Conservation (phyloP, 2,113 vertebrate genomes). For the Sapajus apella region DNA sequence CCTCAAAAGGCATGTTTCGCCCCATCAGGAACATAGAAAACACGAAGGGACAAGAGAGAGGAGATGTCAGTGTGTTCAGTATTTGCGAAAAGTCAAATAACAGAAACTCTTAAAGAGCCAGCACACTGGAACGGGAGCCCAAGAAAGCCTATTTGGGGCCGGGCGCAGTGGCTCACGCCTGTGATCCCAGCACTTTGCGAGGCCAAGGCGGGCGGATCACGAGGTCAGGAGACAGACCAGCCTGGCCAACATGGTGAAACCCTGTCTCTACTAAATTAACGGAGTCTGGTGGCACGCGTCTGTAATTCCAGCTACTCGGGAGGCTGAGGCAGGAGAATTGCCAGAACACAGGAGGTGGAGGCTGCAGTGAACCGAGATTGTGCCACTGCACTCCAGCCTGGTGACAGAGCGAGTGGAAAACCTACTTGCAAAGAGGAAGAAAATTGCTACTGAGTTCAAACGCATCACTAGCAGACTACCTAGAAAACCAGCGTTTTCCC, state of each 20-base stretch:
- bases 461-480: background rate
- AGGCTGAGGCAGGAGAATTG: too few relatives aligned
- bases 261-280: too few relatives aligned
- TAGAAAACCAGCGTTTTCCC: background rate
- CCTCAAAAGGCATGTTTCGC: background rate
- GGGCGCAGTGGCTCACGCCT: too few relatives aligned
- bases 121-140: background rate
- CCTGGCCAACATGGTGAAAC: too few relatives aligned
- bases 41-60: accelerated
- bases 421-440: background rate
- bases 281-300: too few relatives aligned
- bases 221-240: too few relatives aligned
- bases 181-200: too few relatives aligned
- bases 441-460: background rate
- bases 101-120: background rate
- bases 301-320: too few relatives aligned
- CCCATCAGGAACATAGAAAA: background rate
- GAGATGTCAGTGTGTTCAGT: background rate
- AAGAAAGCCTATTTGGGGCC: background rate
- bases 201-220: too few relatives aligned
- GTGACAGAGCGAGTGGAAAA: background rate
- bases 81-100: background rate
- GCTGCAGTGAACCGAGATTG: too few relatives aligned
- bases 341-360: too few relatives aligned
- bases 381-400: too few relatives aligned